Base-by-base conservation (phyloP, 2,888 invertebrate genomes). In the Euclidia mi region DNA sequence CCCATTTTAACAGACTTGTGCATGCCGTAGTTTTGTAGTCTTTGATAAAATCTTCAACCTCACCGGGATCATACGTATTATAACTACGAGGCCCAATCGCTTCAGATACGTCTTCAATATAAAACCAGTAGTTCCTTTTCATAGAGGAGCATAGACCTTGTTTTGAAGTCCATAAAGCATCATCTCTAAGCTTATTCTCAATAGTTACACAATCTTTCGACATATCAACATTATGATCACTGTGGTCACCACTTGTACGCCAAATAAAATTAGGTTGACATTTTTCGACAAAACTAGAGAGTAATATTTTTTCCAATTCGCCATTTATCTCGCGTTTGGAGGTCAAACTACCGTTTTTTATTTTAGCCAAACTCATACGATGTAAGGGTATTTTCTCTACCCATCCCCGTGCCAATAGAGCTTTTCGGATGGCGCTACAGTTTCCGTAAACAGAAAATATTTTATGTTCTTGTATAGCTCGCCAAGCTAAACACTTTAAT, bases 1-100 rank as follows among this genome's bases (percentile, higher is more conserved):
- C 71, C 94, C 92, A 97, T 79, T 96, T 96, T 32, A 98, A 85
- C 48, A 98, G 89, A 64, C 96, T 96, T 44, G 97, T 96, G 66
- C 98, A 97, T 2, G 98, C 97, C 1, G 98, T 98, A 47, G 96
- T 91, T 79, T 96, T 96, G 82, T 96, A 98, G 84, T 98, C 98
- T 67, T 95, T 95, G 50, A 95, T 83, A 79, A 97, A 97, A 17
- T 94, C 95, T 48, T 95, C 94, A 37, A 94, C 84, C 69, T 96
- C 96, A 15, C 95, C 95, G 10, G 82, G 82, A 68, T 96, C 95
- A 40, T 89, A 92, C 44, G 96, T 94, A 70, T 95, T 95, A 80
- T 97, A 97, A 47, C 97, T 96, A 2, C 98, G 95, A 0, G 98
- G 98, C 79, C 96, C 96, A 50, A 95, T 95, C 32, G 97, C 95